Base-by-base conservation (phyloP, 2,888 invertebrate species). In the Brachyptera putata region DNA sequence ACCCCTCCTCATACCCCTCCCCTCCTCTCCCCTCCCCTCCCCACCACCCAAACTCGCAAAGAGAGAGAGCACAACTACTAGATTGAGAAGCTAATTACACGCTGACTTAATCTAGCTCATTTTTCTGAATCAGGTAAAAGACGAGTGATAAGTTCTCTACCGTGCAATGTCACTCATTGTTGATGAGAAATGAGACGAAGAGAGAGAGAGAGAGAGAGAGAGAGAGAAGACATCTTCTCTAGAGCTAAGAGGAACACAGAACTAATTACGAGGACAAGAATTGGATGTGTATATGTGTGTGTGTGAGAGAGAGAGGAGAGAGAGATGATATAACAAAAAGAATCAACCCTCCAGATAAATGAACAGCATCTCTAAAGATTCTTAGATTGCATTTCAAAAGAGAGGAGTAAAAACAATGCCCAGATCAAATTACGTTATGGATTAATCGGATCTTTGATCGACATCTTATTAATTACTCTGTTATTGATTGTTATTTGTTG, bases 91-190 rank as follows among this genome's bases (percentile, higher is more conserved):
- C n/a, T 50, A 50, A 50, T 50, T 50, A 50, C 49, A 50, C 49
- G 49, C 25, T 26, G 49, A 50, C 49, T 50, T 50, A 50, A 50
- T 50, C 49, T 30, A 14, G 26, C 25, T 7, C 26, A 26, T 50
- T 50, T 50, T 50, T 50, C 49, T 50, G 49, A 50, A 50, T 50
- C 49, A 50, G 49, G 49, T 50, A 50, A 13, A 21, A 41, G 49
- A 25, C n/a, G 26, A 25, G 30, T 50, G 9, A n/a, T 14, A 13
- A 2, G 30, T 30, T 11, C 14, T n/a, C 25, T 3, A 7, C 41
- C 7, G 41, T 14, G 18, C 3, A 18, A 7, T 41, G 26, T 50
- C 49, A 50, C 26, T 50, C 49, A 50, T 26, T 50, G 49, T 50
- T 50, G 49, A 50, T 48, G 48, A 48, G 48, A 21, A 25, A 22